Conservation (phyloP, 1,140 invertebrate species). For the Heterodera schachtii region DNA sequence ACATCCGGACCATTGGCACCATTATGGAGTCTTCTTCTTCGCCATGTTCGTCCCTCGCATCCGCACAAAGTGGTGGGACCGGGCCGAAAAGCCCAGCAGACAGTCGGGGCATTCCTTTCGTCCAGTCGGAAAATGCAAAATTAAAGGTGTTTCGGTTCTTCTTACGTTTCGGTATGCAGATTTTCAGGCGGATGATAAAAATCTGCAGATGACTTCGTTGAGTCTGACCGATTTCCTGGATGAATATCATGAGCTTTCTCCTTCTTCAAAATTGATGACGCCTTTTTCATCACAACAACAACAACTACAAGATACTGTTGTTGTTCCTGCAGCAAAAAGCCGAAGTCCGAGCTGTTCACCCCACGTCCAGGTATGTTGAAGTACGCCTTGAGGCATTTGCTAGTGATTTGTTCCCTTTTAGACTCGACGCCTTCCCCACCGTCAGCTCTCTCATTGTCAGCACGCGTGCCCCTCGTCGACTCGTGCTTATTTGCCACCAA, state of each 20-base stretch:
- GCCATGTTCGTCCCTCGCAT: slow-evolving; percentile 16
- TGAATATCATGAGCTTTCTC: slow-evolving; percentile 3
- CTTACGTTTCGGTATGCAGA: not conserved
- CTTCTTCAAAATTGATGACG: not conserved
- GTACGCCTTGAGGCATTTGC: no score
- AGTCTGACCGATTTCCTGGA: slow-evolving; percentile 13
- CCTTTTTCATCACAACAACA: not conserved
- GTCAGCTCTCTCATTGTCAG: not conserved
- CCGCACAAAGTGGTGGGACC: not conserved
- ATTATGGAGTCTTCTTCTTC: slow-evolving; percentile 29
- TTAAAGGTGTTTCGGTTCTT: not conserved
- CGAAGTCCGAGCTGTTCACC: slow-evolving; percentile 25
- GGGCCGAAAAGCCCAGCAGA: not conserved
- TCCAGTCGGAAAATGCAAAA: not conserved
- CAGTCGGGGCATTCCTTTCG: not conserved
- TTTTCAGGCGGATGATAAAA: slow-evolving; percentile 1
- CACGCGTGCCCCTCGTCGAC: not conserved
- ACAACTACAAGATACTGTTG: no score
- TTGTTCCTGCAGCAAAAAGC: slow-evolving; percentile 1
- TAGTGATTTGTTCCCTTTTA: not conserved
- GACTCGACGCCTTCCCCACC: not conserved
- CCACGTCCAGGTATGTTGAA: not conserved
- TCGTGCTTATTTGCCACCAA: slow-evolving; percentile 3
- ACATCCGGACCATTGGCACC: slow-evolving; percentile 20
- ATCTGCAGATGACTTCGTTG: slow-evolving; percentile 4